Conservation (phyloP, 2,797 vertebrate genomes). For the Cynopterus sphinx region DNA sequence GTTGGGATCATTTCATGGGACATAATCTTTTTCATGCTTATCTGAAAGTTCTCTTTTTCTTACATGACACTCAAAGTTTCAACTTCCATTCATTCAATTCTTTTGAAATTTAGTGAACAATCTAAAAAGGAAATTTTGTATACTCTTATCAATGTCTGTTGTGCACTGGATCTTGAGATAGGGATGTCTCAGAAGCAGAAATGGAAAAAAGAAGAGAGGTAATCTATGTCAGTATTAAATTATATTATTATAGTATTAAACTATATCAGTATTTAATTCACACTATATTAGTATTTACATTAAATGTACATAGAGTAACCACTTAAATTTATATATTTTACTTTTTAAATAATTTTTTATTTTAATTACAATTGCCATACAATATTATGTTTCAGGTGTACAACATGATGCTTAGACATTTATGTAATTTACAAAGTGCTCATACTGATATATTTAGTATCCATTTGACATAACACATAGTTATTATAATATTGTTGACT, state of each 20-base stretch:
- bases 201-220: neutral
- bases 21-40: neutral
- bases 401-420: too few relatives aligned
- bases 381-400: too few relatives aligned
- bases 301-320: neutral
- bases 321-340: neutral
- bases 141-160: neutral
- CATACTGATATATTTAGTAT: too few relatives aligned
- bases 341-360: too few relatives aligned
- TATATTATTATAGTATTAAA: neutral
- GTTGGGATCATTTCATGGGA: neutral
- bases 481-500: too few relatives aligned
- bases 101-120: neutral
- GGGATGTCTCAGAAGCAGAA: neutral
- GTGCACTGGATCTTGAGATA: neutral
- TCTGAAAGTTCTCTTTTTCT: neutral
- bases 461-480: too few relatives aligned
- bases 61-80: neutral
- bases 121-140: neutral
- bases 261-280: neutral
- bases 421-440: too few relatives aligned
- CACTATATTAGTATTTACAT: neutral
- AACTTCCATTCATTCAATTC: neutral
- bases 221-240: neutral
- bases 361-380: too few relatives aligned